Evolutionary conservation across 2,888 invertebrate species (phyloP).

Genomic region (Phorcus lineatus): DNA sequence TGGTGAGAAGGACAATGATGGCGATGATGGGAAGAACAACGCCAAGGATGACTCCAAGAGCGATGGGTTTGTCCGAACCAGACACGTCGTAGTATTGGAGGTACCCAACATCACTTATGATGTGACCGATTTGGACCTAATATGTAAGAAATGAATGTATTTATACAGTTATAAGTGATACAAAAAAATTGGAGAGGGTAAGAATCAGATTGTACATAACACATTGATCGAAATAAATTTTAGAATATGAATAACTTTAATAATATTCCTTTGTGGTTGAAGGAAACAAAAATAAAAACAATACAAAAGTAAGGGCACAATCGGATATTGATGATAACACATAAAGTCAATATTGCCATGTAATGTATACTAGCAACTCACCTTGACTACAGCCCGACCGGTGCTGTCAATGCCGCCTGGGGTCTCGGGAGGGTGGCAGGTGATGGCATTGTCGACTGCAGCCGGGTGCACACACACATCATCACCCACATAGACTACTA

Average conservation of each 20-base stretch:
- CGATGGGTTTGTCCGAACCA: slow-evolving; percentile 57
- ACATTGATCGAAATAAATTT: no score
- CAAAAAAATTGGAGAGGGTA: no score
- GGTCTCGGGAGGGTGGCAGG: slow-evolving; percentile 58
- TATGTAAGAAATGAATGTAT: background rate
- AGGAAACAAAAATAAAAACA: no score
- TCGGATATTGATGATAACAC: no score
- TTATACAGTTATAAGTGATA: no score
- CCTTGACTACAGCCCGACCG: slow-evolving; percentile 62
- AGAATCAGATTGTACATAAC: no score
- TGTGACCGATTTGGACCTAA: slow-evolving; percentile 63
- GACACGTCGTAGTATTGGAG: slow-evolving; percentile 57
- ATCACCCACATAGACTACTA: slow-evolving; percentile 61
- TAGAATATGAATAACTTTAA: no score
- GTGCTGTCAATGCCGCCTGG: slow-evolving; percentile 55
- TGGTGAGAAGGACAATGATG: slow-evolving; percentile 64
- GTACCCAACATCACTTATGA: slow-evolving; percentile 57
- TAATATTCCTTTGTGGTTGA: no score
- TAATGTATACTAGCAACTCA: slow-evolving; percentile 38
- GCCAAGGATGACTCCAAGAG: slow-evolving; percentile 68
- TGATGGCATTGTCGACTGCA: slow-evolving; percentile 55
- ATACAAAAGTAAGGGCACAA: no score
- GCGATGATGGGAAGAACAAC: slow-evolving; percentile 69
- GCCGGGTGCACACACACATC: slow-evolving; percentile 52
- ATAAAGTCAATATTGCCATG: no score